Evolutionary conservation across 2,888 invertebrate species (phyloP).

Genomic region (Pyrrhia umbra): DNA sequence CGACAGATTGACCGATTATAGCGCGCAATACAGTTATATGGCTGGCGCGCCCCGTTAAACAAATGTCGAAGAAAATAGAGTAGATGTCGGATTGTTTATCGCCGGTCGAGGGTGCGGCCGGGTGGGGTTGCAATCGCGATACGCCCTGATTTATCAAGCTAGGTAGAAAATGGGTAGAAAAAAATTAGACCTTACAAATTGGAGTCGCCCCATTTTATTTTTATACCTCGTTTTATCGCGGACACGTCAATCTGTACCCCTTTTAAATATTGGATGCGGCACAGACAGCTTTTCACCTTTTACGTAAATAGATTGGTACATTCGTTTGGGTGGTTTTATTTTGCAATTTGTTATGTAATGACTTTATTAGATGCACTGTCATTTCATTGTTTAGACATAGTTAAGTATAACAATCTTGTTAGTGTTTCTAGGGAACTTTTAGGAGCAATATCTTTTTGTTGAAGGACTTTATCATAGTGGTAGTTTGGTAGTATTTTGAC

Average conservation of each 20-base stretch:
- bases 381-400: slow-evolving; percentile 1
- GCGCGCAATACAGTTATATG: slow-evolving; percentile 78
- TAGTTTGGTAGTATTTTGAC: too few species aligned
- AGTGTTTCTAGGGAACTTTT: background rate
- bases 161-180: slow-evolving; percentile 66
- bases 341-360: slow-evolving; percentile 42
- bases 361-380: slow-evolving; percentile 56
- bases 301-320: slow-evolving; percentile 50
- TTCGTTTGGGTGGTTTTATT: slow-evolving; percentile 35
- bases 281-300: slow-evolving; percentile 53
- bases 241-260: slow-evolving; percentile 57
- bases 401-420: background rate
- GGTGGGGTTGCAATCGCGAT: slow-evolving; percentile 74
- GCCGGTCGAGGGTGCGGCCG: slow-evolving; percentile 74
- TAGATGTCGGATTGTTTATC: slow-evolving; percentile 75
- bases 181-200: slow-evolving; percentile 77
- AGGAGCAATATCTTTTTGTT: too few species aligned
- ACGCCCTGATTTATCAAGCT: slow-evolving; percentile 82
- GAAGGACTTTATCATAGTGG: too few species aligned
- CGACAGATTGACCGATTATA: slow-evolving; percentile 78
- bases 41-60: slow-evolving; percentile 81
- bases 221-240: slow-evolving; percentile 59
- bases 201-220: slow-evolving; percentile 70
- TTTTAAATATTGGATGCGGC: slow-evolving; percentile 63
- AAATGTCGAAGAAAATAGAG: slow-evolving; percentile 83